phyloP scores from a whole-genome alignment of 2,888 invertebrate genomes.

The Polydrusus pterygomalis region DNA sequence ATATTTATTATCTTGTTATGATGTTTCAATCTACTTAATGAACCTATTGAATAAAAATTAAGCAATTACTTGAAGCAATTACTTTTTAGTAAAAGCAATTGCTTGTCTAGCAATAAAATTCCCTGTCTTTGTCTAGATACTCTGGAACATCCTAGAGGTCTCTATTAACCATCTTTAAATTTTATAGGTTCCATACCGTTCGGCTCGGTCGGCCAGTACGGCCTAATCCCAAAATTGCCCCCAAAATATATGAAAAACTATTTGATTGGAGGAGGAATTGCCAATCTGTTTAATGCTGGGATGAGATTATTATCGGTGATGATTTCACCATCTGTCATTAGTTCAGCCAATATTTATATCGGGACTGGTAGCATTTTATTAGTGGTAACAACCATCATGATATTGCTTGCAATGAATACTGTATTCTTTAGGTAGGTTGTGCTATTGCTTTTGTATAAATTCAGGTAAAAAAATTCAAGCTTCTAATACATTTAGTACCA shows the following conservation, averaged over 20 bases:
- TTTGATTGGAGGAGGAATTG: constrained; percentile 44
- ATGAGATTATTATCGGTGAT: constrained; percentile 55
- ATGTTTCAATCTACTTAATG: too few species aligned
- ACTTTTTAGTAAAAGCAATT: too few species aligned
- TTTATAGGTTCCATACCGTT: constrained; percentile 39
- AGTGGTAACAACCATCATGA: constrained; percentile 36
- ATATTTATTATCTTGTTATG: too few species aligned
- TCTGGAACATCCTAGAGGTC: too few species aligned
- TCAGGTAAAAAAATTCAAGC: too few species aligned
- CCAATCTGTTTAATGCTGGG: constrained; percentile 35
- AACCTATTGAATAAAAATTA: too few species aligned
- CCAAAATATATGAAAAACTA: constrained; percentile 39
- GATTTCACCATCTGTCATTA: constrained; percentile 49
- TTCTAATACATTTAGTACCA: too few species aligned
- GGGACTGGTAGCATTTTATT: constrained; percentile 49
- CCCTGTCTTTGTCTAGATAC: too few species aligned
- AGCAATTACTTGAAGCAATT: too few species aligned
- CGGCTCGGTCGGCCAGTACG: constrained; percentile 32
- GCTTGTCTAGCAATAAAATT: too few species aligned
- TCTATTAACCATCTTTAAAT: too few species aligned
- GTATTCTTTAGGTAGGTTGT: constrained; percentile 47
- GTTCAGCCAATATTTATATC: constrained; percentile 58
- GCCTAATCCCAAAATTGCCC: constrained; percentile 44
- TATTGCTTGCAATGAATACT: constrained; percentile 16
- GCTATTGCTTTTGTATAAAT: too few species aligned